A percentile compares a stretch with the other conserved stretches of the same genome.
Conservation (phyloP, 2,113 vertebrate genomes). For the Dicrurus megarhynchus region DNA sequence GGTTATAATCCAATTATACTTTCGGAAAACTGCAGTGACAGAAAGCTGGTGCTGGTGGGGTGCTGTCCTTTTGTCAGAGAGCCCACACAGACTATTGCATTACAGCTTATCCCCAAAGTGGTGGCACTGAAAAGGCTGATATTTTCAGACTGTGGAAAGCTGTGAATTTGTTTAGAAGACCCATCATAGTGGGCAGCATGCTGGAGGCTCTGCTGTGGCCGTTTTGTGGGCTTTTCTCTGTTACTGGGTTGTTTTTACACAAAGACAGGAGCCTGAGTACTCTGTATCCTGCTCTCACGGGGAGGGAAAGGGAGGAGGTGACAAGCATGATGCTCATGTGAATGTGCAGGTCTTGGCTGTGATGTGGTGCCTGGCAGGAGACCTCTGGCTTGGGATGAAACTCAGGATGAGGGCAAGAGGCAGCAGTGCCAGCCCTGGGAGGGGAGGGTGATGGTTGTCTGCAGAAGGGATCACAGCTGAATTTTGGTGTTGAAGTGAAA, state of each 20-base stretch:
- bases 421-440: not conserved
- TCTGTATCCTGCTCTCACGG: not conserved
- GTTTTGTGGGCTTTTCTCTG: not conserved
- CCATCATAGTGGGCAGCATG: accelerated
- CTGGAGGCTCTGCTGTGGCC: not conserved
- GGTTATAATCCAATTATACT: constrained; percentile 39
- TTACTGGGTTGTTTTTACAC: not conserved
- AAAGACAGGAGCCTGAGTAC: not conserved
- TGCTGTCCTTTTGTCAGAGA: constrained; percentile 33
- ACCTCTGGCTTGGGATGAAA: accelerated
- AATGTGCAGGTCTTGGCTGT: not conserved
- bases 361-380: not conserved
- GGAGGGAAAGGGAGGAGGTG: not conserved
- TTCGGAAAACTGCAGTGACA: not conserved
- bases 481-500: not conserved
- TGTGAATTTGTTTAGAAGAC: not conserved
- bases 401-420: not conserved
- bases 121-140: not conserved
- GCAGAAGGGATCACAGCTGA: not conserved
- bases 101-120: not conserved
- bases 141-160: constrained; percentile 24
- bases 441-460: not conserved
- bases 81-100: not conserved
- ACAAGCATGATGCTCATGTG: accelerated
- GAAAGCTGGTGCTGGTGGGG: not conserved